These are phyloP conservation scores for Lampris megalopsis DNA, from an alignment of 2,113 vertebrate species.

Conservation along the genomic window DNA sequence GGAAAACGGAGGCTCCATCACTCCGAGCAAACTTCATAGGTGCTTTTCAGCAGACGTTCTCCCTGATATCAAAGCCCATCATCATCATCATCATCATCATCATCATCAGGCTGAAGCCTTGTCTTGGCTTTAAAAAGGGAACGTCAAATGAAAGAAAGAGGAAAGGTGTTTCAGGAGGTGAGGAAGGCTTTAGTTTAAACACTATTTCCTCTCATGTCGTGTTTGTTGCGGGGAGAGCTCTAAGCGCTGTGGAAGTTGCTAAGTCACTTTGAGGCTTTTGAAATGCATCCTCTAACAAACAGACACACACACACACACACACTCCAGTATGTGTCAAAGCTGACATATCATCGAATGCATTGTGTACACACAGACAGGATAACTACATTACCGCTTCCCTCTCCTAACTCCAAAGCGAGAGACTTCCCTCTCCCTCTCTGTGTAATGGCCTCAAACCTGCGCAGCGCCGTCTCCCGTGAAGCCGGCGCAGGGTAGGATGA, in stretches of 20 bases:
- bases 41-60: constrained; percentile 43
- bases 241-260: constrained; percentile 22
- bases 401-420: not conserved
- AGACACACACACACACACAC: constrained; percentile 7
- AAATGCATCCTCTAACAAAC: constrained; percentile 19
- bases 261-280: constrained; percentile 40
- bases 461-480: not conserved
- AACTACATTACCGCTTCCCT: not conserved
- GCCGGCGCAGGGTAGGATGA: not conserved
- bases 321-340: not conserved
- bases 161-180: constrained; percentile 49
- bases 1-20: not conserved
- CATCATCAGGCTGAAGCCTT: constrained; percentile 42
- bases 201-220: constrained; percentile 52
- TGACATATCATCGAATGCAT: not conserved
- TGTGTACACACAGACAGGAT: not conserved
- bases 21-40: constrained; percentile 19
- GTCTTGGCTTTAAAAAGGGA: constrained; percentile 53
- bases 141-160: constrained; percentile 59
- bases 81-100: too few species aligned
- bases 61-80: constrained; percentile 64
- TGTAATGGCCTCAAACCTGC: not conserved
- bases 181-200: constrained; percentile 45
- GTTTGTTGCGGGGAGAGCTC: constrained; percentile 34
- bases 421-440: not conserved